Conservation (phyloP, 2,113 vertebrate genomes). For the Saguinus imperator region DNA sequence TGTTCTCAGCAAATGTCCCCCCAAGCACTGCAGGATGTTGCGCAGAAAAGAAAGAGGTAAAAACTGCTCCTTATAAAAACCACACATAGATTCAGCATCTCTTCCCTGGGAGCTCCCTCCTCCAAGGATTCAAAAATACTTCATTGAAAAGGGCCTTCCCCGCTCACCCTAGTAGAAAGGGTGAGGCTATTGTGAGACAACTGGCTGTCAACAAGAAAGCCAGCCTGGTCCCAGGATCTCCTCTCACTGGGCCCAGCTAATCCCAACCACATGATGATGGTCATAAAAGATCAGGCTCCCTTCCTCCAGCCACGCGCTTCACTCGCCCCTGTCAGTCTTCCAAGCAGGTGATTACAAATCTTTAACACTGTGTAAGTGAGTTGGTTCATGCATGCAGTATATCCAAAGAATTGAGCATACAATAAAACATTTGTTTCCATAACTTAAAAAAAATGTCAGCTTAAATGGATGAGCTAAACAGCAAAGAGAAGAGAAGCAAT, state of each 20-base stretch:
- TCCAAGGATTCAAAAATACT: constrained; percentile 64
- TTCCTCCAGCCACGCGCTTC: not conserved
- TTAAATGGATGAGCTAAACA: constrained; percentile 49
- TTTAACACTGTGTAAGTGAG: not conserved
- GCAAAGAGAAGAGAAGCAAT: not conserved
- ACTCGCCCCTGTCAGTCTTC: not conserved
- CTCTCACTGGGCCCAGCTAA: not conserved
- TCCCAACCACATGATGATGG: not conserved
- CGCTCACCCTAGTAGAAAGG: not conserved
- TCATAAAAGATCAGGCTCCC: not conserved
- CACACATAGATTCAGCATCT: constrained; percentile 46
- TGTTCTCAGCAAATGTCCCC: constrained; percentile 73
- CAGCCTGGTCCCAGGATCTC: not conserved
- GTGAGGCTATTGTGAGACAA: not conserved
- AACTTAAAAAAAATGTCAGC: not conserved
- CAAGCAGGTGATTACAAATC: constrained; percentile 1
- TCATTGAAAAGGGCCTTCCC: constrained; percentile 38
- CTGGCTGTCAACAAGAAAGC: not conserved
- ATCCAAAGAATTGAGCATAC: not conserved
- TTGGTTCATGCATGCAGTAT: not conserved
- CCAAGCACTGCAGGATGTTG: constrained; percentile 64
- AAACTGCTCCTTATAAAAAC: constrained; percentile 55
- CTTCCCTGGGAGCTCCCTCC: constrained; percentile 41
- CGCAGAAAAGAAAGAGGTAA: constrained; percentile 70
- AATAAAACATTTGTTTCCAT: constrained; percentile 49